Evolutionary conservation across 2,113 vertebrate species (phyloP).

Genomic region (Engraulis encrasicolus): DNA sequence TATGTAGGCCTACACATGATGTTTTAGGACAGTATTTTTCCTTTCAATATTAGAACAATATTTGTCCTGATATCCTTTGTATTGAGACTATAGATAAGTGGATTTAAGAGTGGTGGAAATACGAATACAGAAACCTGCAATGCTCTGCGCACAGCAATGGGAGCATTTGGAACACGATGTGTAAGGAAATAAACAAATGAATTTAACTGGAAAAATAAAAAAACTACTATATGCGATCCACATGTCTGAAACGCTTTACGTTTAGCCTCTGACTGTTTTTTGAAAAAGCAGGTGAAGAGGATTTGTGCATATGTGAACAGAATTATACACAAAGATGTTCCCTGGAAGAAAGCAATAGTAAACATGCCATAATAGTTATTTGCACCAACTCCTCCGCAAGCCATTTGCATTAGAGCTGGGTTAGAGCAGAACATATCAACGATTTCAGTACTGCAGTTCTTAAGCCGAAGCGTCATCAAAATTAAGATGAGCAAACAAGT

Average conservation of each 20-base stretch:
- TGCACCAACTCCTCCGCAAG: not conserved
- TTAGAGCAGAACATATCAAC: not conserved
- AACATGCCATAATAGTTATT: not conserved
- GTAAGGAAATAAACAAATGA: not conserved
- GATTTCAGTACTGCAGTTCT: not conserved
- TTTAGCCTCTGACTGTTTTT: not conserved
- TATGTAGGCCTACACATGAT: too few relatives aligned
- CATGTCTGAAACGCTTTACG: not conserved
- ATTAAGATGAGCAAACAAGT: slow-evolving; percentile 16
- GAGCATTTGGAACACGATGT: not conserved
- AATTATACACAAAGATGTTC: not conserved
- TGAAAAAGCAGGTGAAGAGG: not conserved
- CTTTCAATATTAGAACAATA: not conserved
- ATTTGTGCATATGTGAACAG: not conserved
- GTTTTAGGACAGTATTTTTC: too few relatives aligned
- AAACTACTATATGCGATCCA: not conserved
- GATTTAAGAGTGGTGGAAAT: slow-evolving; percentile 2
- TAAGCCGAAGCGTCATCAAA: not conserved
- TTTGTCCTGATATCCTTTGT: not conserved
- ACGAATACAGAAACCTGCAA: not conserved
- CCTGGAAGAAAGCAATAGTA: not conserved
- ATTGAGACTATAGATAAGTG: not conserved
- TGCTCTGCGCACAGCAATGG: not conserved
- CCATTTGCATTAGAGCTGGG: not conserved
- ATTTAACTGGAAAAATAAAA: not conserved